Conservation (phyloP, 2,888 invertebrate species). For the Helicoverpa assulta region DNA sequence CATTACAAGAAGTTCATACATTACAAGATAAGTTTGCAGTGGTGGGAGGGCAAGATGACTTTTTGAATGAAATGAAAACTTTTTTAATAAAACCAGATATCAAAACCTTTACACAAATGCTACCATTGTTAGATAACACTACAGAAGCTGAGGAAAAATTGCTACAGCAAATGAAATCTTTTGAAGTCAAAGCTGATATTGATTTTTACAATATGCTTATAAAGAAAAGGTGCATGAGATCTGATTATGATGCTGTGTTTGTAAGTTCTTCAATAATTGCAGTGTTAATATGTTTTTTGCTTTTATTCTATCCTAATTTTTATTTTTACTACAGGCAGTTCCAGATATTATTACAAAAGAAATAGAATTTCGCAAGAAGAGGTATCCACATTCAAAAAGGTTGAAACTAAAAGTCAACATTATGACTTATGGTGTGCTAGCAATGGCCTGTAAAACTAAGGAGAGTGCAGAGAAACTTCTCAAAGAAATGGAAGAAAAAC, state of each 20-base stretch:
- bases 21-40: conserved; percentile 93
- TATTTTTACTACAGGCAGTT: conserved; percentile 85
- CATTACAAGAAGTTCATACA: conserved; percentile 89
- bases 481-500: conserved; percentile 92
- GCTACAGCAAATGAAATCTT: conserved; percentile 90
- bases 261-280: conserved; percentile 82
- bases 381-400: conserved; percentile 81
- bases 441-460: conserved; percentile 93
- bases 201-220: conserved; percentile 97
- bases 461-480: conserved; percentile 92
- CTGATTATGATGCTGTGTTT: conserved; percentile 92
- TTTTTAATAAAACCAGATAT: conserved; percentile 93
- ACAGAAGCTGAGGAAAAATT: conserved; percentile 92
- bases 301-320: not conserved
- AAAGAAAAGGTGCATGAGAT: conserved; percentile 93
- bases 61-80: conserved; percentile 93
- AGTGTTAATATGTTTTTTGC: not conserved
- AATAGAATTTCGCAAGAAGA: conserved; percentile 75
- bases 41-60: conserved; percentile 94
- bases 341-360: conserved; percentile 89
- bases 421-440: conserved; percentile 96
- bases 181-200: conserved; percentile 92
- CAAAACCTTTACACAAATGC: conserved; percentile 94
- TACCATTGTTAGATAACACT: conserved; percentile 93
- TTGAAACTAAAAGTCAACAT: conserved; percentile 92